Conservation (phyloP, 2,797 vertebrate genomes). For the Propithecus deckenii region DNA sequence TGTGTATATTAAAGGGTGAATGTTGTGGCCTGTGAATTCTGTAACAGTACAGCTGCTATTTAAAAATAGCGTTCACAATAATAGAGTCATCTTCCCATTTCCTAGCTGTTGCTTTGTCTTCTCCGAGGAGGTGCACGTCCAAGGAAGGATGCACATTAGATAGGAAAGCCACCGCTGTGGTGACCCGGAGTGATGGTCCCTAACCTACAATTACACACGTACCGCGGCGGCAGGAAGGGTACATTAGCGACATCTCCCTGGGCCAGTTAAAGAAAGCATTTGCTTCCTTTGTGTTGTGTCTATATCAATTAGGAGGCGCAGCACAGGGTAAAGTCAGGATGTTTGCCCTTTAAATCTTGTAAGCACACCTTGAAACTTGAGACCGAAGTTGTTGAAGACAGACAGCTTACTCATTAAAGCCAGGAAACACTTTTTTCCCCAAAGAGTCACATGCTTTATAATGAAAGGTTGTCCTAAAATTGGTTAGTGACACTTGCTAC, state of each 20-base stretch:
- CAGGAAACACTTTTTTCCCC: background rate
- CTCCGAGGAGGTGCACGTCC: too few relatives aligned
- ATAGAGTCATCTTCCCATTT: background rate
- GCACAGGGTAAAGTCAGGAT: background rate
- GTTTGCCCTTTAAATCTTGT: background rate
- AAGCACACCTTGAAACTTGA: constrained; percentile 53
- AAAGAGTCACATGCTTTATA: background rate
- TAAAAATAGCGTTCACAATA: background rate
- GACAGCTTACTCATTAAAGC: background rate
- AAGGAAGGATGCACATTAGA: fast-evolving
- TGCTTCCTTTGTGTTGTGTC: background rate
- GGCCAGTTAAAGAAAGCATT: background rate
- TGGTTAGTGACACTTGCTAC: background rate
- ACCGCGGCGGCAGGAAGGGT: background rate
- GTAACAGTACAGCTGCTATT: background rate
- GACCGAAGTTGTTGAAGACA: background rate
- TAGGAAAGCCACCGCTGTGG: too few relatives aligned
- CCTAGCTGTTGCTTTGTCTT: background rate
- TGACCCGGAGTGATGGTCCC: background rate
- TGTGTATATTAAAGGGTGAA: background rate
- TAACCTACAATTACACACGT: background rate
- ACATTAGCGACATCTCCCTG: background rate
- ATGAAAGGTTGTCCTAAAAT: background rate
- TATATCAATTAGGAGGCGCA: background rate
- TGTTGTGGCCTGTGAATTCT: background rate